Evolutionary conservation across 2,113 vertebrate species (phyloP), one percentile per base, ranked within the genome.

Genomic region (Erinaceus europaeus): DNA sequence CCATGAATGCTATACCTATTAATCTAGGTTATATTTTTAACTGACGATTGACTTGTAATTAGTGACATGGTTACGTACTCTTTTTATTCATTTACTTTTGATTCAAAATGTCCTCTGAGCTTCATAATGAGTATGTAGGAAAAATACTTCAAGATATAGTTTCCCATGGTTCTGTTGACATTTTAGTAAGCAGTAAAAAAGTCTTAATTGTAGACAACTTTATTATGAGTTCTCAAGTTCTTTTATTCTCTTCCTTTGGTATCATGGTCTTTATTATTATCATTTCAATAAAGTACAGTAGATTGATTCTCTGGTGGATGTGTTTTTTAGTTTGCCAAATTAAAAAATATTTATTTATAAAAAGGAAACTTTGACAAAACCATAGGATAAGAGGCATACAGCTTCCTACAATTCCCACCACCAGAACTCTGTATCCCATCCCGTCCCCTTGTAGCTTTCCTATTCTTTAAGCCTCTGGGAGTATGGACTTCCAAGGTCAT

Each of bases 261-360:
- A 29, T 21, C 64, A 81, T 40, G 21, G 40, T 80, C 86, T 53
- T 91, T 72, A n/a, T 71, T 34, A 27, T 53, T 36, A 44, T 86
- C 1, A 46, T 86, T 90, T 89, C 80, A 34, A n/a, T 89, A 82
- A 32, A 85, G 80, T 9, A 85, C 23, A 55, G 5, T 25, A 9
- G 34, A 23, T 89, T 74, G 53, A 71, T 84, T 36, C 20, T 79
- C 12, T 76, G 12, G 40, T 69, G 64, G 14, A 48, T 11, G 9
- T 80, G 57, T 12, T n/a, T n/a, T n/a, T n/a, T n/a, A n/a, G n/a
- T n/a, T n/a, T n/a, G n/a, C n/a, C n/a, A n/a, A n/a, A n/a, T n/a
- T n/a, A n/a, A n/a, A n/a, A n/a, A n/a, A n/a, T n/a, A n/a, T n/a
- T n/a, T n/a, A n/a, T n/a, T n/a, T n/a, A n/a, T n/a, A n/a, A n/a